These are phyloP conservation scores for Tor tambroides DNA, from an alignment of 2,113 vertebrate genomes.

Conservation along the genomic window DNA sequence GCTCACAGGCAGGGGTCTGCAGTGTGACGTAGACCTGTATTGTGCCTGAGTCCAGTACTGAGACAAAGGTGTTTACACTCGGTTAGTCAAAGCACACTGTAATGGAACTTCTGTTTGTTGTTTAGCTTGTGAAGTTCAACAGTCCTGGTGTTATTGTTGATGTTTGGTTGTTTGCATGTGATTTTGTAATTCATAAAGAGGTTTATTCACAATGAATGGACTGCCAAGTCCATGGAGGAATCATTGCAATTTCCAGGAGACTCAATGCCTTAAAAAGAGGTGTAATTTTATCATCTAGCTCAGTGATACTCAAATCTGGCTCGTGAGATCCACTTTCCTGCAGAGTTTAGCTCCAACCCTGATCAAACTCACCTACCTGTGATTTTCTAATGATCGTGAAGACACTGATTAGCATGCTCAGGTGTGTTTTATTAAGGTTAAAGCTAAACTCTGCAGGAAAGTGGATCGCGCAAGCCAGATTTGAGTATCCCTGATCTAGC, in stretches of 20 bases:
- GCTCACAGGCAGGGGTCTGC: slow-evolving; percentile 60
- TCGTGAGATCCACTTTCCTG: no score
- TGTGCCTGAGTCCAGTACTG: slow-evolving; percentile 67
- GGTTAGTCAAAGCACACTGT: slow-evolving; percentile 60
- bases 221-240: not conserved
- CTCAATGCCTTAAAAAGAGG: not conserved
- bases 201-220: not conserved
- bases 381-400: no score
- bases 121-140: slow-evolving; percentile 12
- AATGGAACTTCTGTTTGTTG: slow-evolving; percentile 40
- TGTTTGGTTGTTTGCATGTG: slow-evolving; percentile 2
- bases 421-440: no score
- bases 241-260: not conserved
- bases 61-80: slow-evolving; percentile 75
- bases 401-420: no score
- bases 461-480: no score
- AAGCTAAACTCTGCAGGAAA: no score
- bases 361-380: no score
- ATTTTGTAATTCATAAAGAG: not conserved
- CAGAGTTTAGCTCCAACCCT: no score
- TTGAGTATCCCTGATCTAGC: no score
- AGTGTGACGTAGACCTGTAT: slow-evolving; percentile 67
- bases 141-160: not conserved
- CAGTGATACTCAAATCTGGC: no score
- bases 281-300: not conserved